A percentile compares a stretch with the other conserved stretches of the same genome.
These are phyloP conservation scores for Hylomyscus alleni DNA, from an alignment of 2,797 vertebrate genomes.

Conservation along the genomic window DNA sequence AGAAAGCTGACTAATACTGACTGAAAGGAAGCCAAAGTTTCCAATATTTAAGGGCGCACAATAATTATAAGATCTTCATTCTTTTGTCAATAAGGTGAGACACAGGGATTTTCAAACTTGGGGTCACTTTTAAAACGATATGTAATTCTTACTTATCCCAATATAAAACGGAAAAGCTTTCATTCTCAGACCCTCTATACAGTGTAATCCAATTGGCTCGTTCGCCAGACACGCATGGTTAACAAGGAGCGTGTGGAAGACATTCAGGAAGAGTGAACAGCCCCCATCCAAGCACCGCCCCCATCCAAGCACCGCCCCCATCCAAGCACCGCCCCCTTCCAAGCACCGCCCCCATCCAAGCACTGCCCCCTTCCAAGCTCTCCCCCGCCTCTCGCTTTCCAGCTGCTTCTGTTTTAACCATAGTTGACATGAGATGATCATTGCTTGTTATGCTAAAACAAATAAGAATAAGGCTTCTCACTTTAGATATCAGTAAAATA, in stretches of 20 bases:
- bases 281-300: not conserved
- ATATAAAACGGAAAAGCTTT: not conserved
- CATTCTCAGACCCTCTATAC: not conserved
- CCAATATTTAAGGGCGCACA: conserved; percentile 21
- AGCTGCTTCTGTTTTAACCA: not conserved
- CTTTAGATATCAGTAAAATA: not conserved
- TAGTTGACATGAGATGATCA: not conserved
- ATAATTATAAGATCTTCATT: not conserved
- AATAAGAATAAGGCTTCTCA: not conserved
- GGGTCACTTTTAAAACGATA: conserved; percentile 5
- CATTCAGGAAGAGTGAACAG: not conserved
- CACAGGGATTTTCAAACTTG: not conserved
- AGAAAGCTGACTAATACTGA: not conserved
- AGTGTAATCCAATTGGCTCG: not conserved
- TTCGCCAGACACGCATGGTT: not conserved
- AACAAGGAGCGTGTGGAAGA: not conserved
- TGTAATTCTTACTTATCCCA: not conserved
- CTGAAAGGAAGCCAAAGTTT: not conserved
- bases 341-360: too few relatives aligned
- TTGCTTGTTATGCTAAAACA: not conserved
- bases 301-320: not conserved
- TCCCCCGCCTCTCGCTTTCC: not conserved
- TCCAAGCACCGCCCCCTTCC: too few relatives aligned
- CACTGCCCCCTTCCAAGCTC: too few relatives aligned
- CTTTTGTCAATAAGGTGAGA: conserved; percentile 21